phyloP scores from a whole-genome alignment of 2,888 invertebrate genomes.

The Liopterus haemorrhoidalis region DNA sequence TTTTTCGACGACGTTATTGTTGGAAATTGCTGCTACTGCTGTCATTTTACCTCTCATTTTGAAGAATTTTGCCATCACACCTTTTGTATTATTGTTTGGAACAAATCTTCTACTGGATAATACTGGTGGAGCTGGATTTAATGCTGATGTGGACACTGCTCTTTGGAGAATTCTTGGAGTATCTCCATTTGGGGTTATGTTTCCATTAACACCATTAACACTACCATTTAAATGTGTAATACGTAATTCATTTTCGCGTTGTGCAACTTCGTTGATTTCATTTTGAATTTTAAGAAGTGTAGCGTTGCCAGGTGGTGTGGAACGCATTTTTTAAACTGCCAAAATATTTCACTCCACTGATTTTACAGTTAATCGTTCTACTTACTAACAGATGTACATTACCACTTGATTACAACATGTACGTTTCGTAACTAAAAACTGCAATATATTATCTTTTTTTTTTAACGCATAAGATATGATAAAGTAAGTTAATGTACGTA shows the following conservation, averaged over 20 bases:
- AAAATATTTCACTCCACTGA: too few species aligned
- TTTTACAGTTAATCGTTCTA: too few species aligned
- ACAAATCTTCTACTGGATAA: constrained; percentile 51
- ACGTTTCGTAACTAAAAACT: too few species aligned
- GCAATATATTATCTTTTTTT: too few species aligned
- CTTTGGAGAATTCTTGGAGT: constrained; percentile 34
- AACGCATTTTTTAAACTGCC: too few species aligned
- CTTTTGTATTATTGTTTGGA: constrained; percentile 53
- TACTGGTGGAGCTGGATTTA: constrained; percentile 18
- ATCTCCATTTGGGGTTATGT: constrained; percentile 6
- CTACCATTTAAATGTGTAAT: constrained; percentile 42
- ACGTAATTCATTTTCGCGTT: constrained; percentile 75
- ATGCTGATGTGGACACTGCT: constrained; percentile 42
- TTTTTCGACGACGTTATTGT: constrained; percentile 37
- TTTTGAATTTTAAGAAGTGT: constrained; percentile 77
- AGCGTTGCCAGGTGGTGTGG: constrained; percentile 48
- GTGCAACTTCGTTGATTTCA: constrained; percentile 81
- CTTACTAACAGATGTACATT: too few species aligned
- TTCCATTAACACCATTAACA: background rate
- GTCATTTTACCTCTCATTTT: constrained; percentile 69
- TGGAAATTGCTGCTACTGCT: constrained; percentile 37
- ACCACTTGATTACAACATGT: too few species aligned
- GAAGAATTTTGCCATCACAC: constrained; percentile 80
- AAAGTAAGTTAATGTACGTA: too few species aligned
- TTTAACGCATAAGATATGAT: too few species aligned